Conservation (phyloP, 2,888 invertebrate genomes). For the Chymomyza amoena region DNA sequence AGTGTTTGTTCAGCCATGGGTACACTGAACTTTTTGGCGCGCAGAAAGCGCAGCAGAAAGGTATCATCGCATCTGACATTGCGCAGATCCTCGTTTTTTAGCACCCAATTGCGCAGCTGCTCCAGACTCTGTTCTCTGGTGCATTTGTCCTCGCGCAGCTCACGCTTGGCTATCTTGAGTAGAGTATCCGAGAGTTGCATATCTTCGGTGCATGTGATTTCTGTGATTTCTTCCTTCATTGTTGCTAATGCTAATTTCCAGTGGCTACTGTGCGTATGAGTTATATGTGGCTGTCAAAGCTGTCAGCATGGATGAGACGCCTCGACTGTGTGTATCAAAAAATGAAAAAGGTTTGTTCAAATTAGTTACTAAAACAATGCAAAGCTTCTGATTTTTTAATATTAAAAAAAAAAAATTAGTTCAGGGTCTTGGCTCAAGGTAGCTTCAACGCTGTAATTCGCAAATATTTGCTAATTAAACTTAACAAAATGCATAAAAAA, state of each 20-base stretch:
- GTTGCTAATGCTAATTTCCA: background rate
- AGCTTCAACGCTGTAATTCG: conserved; percentile 42
- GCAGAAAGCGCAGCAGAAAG: conserved; percentile 87
- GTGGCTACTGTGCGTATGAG: background rate
- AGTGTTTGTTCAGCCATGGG: conserved; percentile 88
- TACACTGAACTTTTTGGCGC: conserved; percentile 88
- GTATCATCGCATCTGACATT: conserved; percentile 85
- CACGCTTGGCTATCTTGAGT: conserved; percentile 81
- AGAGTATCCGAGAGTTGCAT: conserved; percentile 58
- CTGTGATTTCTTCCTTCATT: conserved; percentile 58
- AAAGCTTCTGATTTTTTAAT: conserved; percentile 3
- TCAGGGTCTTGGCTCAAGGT: conserved; percentile 60
- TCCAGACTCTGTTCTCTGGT: conserved; percentile 83
- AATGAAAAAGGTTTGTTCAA: conserved; percentile 2
- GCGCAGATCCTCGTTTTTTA: conserved; percentile 84
- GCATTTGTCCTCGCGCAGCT: conserved; percentile 85
- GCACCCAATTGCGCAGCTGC: conserved; percentile 85
- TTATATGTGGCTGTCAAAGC: background rate
- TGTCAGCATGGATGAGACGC: background rate
- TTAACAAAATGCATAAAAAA: conserved; percentile 22
- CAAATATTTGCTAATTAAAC: conserved; percentile 70
- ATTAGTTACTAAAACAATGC: conserved; percentile 21
- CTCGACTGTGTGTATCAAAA: background rate
- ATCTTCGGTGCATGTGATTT: conserved; percentile 27
- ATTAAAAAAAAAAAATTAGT: conserved; percentile 37